phyloP scores from a whole-genome alignment of 2,797 vertebrate genomes.

The Babyrousa celebensis region DNA sequence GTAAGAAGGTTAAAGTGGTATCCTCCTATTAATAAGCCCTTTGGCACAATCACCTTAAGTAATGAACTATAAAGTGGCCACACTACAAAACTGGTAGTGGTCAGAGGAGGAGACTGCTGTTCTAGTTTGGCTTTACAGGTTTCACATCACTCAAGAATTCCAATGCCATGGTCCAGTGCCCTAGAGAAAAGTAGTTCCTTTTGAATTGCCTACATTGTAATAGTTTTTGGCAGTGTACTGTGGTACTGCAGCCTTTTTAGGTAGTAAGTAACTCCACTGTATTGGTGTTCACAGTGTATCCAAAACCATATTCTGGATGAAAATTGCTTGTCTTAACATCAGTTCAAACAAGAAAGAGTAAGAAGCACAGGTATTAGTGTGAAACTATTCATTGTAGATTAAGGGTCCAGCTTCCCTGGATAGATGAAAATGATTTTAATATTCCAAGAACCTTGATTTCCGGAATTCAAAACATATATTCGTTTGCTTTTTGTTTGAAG shows the following conservation, averaged over 20 bases:
- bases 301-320: background rate
- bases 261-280: background rate
- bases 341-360: background rate
- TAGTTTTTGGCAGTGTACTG: background rate
- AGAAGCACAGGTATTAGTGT: background rate
- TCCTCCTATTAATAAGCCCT: background rate
- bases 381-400: background rate
- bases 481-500: background rate
- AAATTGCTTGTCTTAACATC: background rate
- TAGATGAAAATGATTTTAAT: background rate
- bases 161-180: background rate
- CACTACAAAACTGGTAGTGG: background rate
- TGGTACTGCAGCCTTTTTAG: background rate
- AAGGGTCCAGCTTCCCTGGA: background rate
- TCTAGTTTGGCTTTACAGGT: background rate
- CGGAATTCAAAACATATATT: background rate
- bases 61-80: background rate
- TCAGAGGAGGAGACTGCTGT: background rate
- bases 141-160: background rate
- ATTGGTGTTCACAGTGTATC: background rate
- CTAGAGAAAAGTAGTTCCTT: background rate
- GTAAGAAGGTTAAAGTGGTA: background rate
- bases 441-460: conserved; percentile 17
- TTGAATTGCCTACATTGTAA: background rate
- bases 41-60: background rate